Base-by-base conservation (phyloP, 2,888 invertebrate species). In the Eupithecia inturbata region DNA sequence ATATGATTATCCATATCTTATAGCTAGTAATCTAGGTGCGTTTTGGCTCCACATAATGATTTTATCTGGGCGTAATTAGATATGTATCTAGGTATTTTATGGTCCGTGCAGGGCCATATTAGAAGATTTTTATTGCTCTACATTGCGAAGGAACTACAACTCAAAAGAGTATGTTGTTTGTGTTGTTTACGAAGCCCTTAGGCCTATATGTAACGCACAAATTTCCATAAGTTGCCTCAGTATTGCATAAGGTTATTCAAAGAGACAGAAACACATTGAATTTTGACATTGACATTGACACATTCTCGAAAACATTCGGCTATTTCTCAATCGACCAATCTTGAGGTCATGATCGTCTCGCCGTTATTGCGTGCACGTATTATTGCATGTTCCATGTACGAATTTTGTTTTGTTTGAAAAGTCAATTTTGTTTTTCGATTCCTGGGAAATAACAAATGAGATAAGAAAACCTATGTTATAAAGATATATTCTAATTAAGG, bases 61-160 rank as follows among this genome's bases (percentile, higher is more conserved):
- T 71, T 68, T 75, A 80, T 79, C 78, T 77, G 75, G 63, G 67
- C 62, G 64, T 75, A 78, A 75, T 79, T 77, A 76, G 80, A 80
- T 79, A 74, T 72, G 73, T 80, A 80, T 78, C 77, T 73, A 71
- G 53, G 68, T 68, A 72, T 72, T 66, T 72, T 68, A 72, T 66
- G 53, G 67, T 57, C 41, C 31, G 26, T 69, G 31, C 31, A 45
- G 22, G 22, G 67, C 49, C 49, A 28, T 49, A 36, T 64, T 31
- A 33, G 36, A 36, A 64, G 10, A 70, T 57, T 33, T 57, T 28
- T 71, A 71, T 49, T 57, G 22, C 71, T 33, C 31, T 28, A 41
- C 19, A 39, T 39, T 66, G 39, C 36, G n/a, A 33, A 36, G 19
- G 36, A 36, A 66, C n/a, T 66, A 39, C 9, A 36, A 22, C 22